Conservation (phyloP, 1,140 invertebrate species). For the Drosophila kurseongensis region DNA sequence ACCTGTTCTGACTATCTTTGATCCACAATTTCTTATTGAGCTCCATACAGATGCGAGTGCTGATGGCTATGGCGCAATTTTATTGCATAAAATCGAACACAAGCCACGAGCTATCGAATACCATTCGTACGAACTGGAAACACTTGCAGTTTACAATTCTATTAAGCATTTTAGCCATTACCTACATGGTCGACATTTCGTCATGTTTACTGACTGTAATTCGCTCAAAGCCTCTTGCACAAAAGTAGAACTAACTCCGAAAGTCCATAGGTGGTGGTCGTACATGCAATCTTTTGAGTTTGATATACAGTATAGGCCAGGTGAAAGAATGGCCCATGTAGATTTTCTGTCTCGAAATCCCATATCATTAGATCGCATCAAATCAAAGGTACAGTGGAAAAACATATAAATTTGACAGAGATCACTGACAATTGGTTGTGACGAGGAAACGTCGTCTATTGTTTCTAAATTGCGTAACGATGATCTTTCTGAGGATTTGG, state of each 20-base stretch:
- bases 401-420: no score
- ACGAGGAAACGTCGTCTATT: no score
- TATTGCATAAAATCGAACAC: neutral
- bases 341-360: neutral
- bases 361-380: no score
- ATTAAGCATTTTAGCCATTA: no score
- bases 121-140: neutral
- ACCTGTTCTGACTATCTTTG: neutral
- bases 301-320: conserved; percentile 1
- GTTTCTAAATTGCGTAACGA: neutral
- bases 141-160: neutral
- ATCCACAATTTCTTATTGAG: neutral
- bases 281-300: conserved; percentile 7
- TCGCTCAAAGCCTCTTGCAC: no score
- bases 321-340: neutral
- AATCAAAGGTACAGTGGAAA: no score
- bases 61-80: conserved; percentile 1
- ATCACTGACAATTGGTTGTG: no score
- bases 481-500: neutral
- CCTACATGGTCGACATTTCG: neutral
- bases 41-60: neutral
- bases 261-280: neutral
- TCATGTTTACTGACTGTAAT: neutral
- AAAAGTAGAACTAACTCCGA: no score
- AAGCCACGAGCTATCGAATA: conserved; percentile 1